These are phyloP conservation scores for Brachymystax lenok DNA, from an alignment of 2,797 vertebrate species.

Conservation along the genomic window DNA sequence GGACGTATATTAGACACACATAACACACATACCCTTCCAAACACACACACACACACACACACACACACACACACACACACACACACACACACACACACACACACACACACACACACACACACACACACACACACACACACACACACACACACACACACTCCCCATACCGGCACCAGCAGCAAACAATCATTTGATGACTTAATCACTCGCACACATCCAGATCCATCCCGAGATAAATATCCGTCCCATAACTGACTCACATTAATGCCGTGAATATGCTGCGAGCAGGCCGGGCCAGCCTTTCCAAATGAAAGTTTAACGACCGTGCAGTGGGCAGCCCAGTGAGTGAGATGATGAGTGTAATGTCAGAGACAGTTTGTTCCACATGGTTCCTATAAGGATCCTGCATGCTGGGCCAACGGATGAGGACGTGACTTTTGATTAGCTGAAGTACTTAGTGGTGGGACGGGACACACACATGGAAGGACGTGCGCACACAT, in stretches of 20 bases:
- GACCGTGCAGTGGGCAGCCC: conserved; percentile 23
- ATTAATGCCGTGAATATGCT: conserved; percentile 64
- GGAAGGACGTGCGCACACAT: conserved; percentile 26
- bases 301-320: conserved; percentile 43
- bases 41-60: too few relatives aligned
- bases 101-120: too few relatives aligned
- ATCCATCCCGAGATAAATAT: background rate
- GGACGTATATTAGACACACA: background rate
- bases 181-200: conserved; percentile 28
- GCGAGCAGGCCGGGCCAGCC: conserved; percentile 38
- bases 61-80: too few relatives aligned
- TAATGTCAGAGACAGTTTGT: conserved; percentile 81
- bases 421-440: conserved; percentile 74
- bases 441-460: conserved; percentile 58
- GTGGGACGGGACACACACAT: conserved; percentile 64
- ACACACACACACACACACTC: background rate
- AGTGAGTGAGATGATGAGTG: conserved; percentile 31
- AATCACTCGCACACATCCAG: conserved; percentile 5
- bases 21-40: background rate
- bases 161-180: background rate
- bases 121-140: too few relatives aligned
- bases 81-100: too few relatives aligned
- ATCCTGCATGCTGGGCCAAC: conserved; percentile 70
- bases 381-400: conserved; percentile 90
- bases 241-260: conserved; percentile 40